Evolutionary conservation across 2,888 invertebrate genomes (phyloP).

Genomic region (Rotaria magnacalcarata): DNA sequence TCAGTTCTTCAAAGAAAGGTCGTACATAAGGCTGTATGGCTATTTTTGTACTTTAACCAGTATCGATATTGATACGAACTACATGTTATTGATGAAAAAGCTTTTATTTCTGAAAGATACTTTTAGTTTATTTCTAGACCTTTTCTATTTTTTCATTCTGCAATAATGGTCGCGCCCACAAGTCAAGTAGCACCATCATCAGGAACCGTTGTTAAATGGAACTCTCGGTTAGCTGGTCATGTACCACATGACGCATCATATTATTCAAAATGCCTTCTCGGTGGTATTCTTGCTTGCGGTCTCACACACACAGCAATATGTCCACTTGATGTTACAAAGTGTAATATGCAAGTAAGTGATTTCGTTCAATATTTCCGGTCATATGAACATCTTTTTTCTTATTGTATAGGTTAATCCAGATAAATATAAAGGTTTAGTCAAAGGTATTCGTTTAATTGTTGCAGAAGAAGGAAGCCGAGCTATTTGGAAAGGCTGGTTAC

Average conservation of each 20-base stretch:
- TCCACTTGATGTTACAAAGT: conserved; percentile 70
- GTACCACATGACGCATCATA: conserved; percentile 9
- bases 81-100: no score
- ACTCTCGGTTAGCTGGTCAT: conserved; percentile 7
- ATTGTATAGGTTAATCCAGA: not conserved
- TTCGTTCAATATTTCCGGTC: no score
- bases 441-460: not conserved
- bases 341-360: conserved; percentile 64
- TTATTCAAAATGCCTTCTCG: conserved; percentile 25
- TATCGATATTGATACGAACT: no score
- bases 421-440: not conserved
- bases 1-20: no score
- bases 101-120: no score
- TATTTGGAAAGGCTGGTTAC: conserved; percentile 16
- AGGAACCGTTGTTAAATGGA: not conserved
- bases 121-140: not conserved
- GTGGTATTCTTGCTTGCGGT: conserved; percentile 32
- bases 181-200: not conserved
- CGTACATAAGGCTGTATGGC: no score
- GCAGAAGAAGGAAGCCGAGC: conserved; percentile 20
- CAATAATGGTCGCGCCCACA: not conserved
- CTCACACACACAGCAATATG: not conserved
- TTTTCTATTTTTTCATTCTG: not conserved
- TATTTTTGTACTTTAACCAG: no score
- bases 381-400: not conserved